Percentiles rank a stretch among this genome's conserved stretches.
These are phyloP conservation scores for Phasia obesa DNA, from an alignment of 2,888 invertebrate genomes.

Conservation along the genomic window DNA sequence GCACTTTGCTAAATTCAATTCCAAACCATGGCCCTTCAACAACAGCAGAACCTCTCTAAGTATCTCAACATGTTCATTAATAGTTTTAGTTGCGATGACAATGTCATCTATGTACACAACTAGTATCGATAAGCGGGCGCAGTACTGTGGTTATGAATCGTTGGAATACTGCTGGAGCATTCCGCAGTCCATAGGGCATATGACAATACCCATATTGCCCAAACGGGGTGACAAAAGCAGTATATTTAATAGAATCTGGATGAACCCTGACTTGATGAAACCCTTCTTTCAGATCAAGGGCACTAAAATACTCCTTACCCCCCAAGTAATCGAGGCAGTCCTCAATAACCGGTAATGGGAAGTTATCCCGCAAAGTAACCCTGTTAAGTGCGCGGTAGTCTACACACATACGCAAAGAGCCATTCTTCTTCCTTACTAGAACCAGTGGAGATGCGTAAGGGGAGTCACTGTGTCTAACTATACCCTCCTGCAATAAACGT, in stretches of 20 bases:
- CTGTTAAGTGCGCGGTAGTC: slow-evolving; percentile 13
- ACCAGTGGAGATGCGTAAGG: too few species aligned
- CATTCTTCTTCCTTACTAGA: too few species aligned
- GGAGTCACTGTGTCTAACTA: too few species aligned
- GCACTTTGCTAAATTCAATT: too few species aligned
- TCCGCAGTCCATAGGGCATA: slow-evolving; percentile 3
- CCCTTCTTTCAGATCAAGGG: too few species aligned
- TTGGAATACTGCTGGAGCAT: too few species aligned
- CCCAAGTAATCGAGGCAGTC: slow-evolving; percentile 33
- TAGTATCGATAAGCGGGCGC: too few species aligned
- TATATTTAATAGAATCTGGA: too few species aligned
- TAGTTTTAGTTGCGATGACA: slow-evolving; percentile 3
- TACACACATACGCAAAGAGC: slow-evolving; percentile 6
- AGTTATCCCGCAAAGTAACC: slow-evolving; percentile 9
- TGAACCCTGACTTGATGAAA: too few species aligned
- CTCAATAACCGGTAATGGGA: slow-evolving; percentile 11
- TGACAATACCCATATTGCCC: slow-evolving; percentile 19
- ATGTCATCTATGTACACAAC: slow-evolving; percentile 43
- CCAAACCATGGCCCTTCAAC: neutral
- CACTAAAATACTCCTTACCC: too few species aligned
- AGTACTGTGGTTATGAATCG: too few species aligned
- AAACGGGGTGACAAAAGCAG: slow-evolving; percentile 23
- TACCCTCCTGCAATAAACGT: too few species aligned
- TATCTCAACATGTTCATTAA: neutral
- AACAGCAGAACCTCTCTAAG: slow-evolving; percentile 4